Evolutionary conservation across 2,797 vertebrate genomes (phyloP).

Genomic region (Argyrosomus regius): DNA sequence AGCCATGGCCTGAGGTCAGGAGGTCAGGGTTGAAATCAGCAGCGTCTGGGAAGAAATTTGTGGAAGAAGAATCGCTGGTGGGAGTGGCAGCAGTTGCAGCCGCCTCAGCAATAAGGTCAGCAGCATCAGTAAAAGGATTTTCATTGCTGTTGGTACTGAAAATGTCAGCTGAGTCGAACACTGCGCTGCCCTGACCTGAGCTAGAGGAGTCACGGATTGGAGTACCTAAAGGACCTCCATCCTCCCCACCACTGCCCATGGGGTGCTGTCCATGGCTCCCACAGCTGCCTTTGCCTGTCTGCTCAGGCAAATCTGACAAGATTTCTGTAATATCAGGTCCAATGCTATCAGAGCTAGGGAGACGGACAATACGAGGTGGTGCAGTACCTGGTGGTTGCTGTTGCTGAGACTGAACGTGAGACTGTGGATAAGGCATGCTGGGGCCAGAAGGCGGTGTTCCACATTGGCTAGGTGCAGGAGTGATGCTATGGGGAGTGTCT

Average conservation of each 20-base stretch:
- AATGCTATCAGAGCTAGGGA: conserved; percentile 98
- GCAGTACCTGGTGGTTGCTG: conserved; percentile 80
- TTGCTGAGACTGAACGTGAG: conserved; percentile 86
- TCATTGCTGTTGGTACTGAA: conserved; percentile 95
- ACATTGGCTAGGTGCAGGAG: conserved; percentile 97
- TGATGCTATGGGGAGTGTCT: conserved; percentile 97
- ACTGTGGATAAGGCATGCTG: conserved; percentile 87
- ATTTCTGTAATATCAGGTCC: conserved; percentile 97
- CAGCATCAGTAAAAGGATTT: conserved; percentile 95
- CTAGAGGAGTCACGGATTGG: conserved; percentile 96
- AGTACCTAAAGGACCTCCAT: conserved; percentile 90
- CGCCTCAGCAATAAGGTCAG: conserved; percentile 94
- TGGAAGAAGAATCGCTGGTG: conserved; percentile 95
- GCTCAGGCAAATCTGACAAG: conserved; percentile 96
- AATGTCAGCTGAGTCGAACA: conserved; percentile 95
- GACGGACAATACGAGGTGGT: conserved; percentile 90
- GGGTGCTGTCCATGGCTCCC: conserved; percentile 83
- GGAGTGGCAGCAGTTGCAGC: conserved; percentile 91
- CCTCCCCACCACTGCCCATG: conserved; percentile 82
- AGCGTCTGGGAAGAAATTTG: conserved; percentile 95
- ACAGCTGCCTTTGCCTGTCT: conserved; percentile 90
- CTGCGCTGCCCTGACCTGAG: conserved; percentile 95
- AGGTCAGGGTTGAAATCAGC: conserved; percentile 97
- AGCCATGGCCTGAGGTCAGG: conserved; percentile 89
- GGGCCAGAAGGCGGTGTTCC: conserved; percentile 93